Percentiles rank a stretch among this genome's conserved stretches.
phyloP scores from a whole-genome alignment of 2,888 invertebrate genomes.

The Sinhomidia bicolor region DNA sequence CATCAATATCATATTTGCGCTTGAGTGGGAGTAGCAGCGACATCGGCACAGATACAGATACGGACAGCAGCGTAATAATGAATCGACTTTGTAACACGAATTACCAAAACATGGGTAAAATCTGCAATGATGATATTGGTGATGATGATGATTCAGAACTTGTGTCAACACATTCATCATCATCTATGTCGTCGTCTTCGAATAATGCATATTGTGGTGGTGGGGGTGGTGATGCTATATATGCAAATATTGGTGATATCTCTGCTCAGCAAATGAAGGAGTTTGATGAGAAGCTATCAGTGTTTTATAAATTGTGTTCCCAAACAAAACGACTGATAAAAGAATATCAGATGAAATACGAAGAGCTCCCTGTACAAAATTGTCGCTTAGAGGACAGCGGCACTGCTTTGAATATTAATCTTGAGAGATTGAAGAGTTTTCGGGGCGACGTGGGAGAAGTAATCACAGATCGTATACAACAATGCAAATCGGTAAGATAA shows the following conservation, averaged over 20 bases:
- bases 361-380: constrained; percentile 20
- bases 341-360: constrained; percentile 59
- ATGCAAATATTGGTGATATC: neutral
- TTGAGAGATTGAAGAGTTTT: constrained; percentile 61
- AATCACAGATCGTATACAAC: constrained; percentile 6
- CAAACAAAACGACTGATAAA: constrained; percentile 52
- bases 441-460: constrained; percentile 46
- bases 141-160: constrained; percentile 58
- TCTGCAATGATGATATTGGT: no score
- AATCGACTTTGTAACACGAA: constrained; percentile 11
- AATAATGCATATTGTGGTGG: neutral
- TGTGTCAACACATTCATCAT: constrained; percentile 45
- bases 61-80: neutral
- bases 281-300: constrained; percentile 47
- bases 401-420: constrained; percentile 2
- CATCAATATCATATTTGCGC: constrained; percentile 33
- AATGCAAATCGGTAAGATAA: constrained; percentile 61
- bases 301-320: constrained; percentile 64
- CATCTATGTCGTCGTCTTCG: constrained; percentile 13
- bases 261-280: constrained; percentile 7
- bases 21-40: constrained; percentile 51
- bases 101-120: neutral
- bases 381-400: constrained; percentile 26
- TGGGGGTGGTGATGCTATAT: neutral
- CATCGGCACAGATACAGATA: constrained; percentile 17